Conservation (phyloP, 2,113 vertebrate genomes). For the Miniopterus natalensis region DNA sequence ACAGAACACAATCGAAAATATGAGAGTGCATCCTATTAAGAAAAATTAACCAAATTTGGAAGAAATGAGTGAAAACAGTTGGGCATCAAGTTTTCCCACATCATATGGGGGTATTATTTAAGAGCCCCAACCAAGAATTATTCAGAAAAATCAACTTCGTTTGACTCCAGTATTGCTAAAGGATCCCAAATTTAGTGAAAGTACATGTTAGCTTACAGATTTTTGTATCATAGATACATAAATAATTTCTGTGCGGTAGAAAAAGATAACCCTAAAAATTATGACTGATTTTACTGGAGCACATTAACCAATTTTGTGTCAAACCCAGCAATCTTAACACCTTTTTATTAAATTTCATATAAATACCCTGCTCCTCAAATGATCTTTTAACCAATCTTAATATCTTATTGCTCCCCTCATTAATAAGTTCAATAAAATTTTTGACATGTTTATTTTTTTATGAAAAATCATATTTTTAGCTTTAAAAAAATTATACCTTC, state of each 20-base stretch:
- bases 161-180: background rate
- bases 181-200: background rate
- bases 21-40: background rate
- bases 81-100: background rate
- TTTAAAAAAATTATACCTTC: background rate
- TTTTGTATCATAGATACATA: background rate
- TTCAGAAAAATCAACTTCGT: background rate
- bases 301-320: constrained; percentile 6
- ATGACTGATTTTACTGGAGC: background rate
- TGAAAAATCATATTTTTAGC: background rate
- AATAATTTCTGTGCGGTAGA: constrained; percentile 33
- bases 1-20: background rate
- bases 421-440: background rate
- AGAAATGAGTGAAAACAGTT: background rate
- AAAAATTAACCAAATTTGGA: background rate
- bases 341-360: constrained; percentile 35
- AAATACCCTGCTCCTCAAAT: background rate
- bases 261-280: background rate
- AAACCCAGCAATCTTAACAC: background rate
- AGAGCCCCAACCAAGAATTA: background rate
- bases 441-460: constrained; percentile 8
- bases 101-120: background rate
- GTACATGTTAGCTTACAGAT: background rate
- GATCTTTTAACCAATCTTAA: background rate
- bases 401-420: background rate